Percentiles rank a stretch among this genome's conserved stretches.
Evolutionary conservation across 2,888 invertebrate species (phyloP).

Genomic region (Charanyca ferruginea): DNA sequence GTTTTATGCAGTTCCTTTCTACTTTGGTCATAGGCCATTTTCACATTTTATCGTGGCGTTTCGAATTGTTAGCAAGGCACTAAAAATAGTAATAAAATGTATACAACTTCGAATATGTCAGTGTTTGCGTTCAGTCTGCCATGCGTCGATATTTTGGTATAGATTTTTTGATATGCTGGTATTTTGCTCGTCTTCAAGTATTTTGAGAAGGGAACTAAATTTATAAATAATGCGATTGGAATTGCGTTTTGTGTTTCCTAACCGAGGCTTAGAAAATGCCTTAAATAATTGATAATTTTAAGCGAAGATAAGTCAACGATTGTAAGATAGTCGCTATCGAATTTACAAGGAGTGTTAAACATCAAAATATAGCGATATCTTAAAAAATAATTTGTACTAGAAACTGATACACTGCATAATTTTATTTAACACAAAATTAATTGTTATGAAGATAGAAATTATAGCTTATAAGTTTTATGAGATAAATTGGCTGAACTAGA

Average conservation of each 20-base stretch:
- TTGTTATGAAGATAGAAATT: slow-evolving; percentile 36
- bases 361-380: slow-evolving; percentile 20
- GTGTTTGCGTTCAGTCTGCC: slow-evolving; percentile 35
- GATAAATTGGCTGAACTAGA: slow-evolving; percentile 17
- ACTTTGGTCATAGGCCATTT: slow-evolving; percentile 19
- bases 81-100: slow-evolving; percentile 20
- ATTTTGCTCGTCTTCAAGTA: slow-evolving; percentile 56
- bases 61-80: slow-evolving; percentile 48
- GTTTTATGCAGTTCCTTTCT: slow-evolving; percentile 20
- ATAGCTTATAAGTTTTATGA: slow-evolving; percentile 47
- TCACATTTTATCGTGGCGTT: slow-evolving; percentile 50
- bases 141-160: slow-evolving; percentile 49
- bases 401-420: slow-evolving; percentile 41
- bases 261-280: slow-evolving; percentile 3
- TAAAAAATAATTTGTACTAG: slow-evolving; percentile 4
- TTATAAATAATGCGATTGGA: slow-evolving; percentile 14
- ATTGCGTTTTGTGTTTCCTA: slow-evolving; percentile 26
- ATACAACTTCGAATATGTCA: slow-evolving; percentile 62
- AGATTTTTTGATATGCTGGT: slow-evolving; percentile 44
- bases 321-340: neutral
- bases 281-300: slow-evolving; percentile 42
- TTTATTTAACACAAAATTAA: slow-evolving; percentile 52
- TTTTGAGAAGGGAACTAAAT: slow-evolving; percentile 3
- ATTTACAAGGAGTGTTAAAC: slow-evolving; percentile 37
- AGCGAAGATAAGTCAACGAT: slow-evolving; percentile 25